phyloP scores from a whole-genome alignment of 2,888 invertebrate genomes.

The Steromphala cineraria region DNA sequence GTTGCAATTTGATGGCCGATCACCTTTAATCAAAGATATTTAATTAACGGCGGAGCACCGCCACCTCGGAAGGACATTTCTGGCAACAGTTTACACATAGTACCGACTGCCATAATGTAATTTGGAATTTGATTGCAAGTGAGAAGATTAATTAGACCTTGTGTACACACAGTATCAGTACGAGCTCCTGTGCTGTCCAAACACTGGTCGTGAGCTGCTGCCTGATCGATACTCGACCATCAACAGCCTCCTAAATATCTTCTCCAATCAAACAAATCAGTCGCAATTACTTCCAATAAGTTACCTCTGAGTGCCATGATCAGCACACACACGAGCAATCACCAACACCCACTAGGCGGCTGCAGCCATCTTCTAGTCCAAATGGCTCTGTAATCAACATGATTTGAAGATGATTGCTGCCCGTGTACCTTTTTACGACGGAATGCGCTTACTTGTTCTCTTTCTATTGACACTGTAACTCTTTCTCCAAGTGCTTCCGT shows the following conservation, averaged over 20 bases:
- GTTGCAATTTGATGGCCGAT: too few relatives aligned
- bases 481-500: neutral
- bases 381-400: neutral
- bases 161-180: neutral
- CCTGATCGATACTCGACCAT: neutral
- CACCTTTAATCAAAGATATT: too few relatives aligned
- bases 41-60: too few relatives aligned
- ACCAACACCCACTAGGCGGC: neutral
- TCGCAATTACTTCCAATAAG: constrained; percentile 6
- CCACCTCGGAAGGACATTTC: neutral
- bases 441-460: neutral
- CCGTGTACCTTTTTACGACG: neutral
- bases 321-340: neutral
- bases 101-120: neutral
- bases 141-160: neutral
- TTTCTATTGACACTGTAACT: neutral
- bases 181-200: neutral
- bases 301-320: neutral
- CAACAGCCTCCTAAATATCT: constrained; percentile 5
- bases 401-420: neutral
- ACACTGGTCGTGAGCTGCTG: neutral
- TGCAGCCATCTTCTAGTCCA: neutral
- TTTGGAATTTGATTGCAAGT: neutral
- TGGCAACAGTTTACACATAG: neutral
- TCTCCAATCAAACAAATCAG: constrained; percentile 6